Evolutionary conservation across 2,888 invertebrate genomes (phyloP).

Genomic region (Eueremaeus valkanovi): DNA sequence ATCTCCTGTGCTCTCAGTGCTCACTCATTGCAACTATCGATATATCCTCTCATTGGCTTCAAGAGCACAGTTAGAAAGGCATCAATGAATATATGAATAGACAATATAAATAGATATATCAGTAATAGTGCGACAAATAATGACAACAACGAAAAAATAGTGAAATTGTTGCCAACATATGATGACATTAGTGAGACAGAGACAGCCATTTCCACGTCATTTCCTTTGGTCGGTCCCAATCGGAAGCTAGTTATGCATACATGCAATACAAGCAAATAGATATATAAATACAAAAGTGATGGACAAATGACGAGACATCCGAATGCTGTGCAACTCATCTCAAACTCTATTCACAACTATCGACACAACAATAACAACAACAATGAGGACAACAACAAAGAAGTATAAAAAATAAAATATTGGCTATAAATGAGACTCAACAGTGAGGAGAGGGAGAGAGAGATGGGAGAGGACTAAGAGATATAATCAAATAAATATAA

Average conservation of each 20-base stretch:
- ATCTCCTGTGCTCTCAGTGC: too few species aligned
- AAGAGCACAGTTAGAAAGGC: background rate
- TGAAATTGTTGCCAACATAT: too few species aligned
- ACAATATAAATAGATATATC: background rate
- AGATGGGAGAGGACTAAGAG: background rate
- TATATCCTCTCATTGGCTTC: too few species aligned
- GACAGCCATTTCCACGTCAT: background rate
- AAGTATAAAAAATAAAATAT: background rate
- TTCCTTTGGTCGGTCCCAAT: background rate
- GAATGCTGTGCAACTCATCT: background rate
- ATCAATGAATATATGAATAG: background rate
- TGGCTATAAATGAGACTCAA: background rate
- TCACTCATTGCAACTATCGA: too few species aligned
- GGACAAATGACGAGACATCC: slow-evolving; percentile 12
- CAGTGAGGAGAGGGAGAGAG: too few species aligned
- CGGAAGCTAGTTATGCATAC: slow-evolving; percentile 2
- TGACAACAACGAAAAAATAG: background rate
- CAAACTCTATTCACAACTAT: too few species aligned
- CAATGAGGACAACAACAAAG: background rate
- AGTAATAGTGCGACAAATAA: background rate
- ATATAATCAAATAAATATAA: slow-evolving; percentile 3
- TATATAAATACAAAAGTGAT: slow-evolving; percentile 2
- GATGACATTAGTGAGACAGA: background rate
- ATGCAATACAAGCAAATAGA: background rate
- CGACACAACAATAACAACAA: too few species aligned